Base-by-base conservation (phyloP, 2,113 vertebrate genomes). In the Microtus richardsoni region DNA sequence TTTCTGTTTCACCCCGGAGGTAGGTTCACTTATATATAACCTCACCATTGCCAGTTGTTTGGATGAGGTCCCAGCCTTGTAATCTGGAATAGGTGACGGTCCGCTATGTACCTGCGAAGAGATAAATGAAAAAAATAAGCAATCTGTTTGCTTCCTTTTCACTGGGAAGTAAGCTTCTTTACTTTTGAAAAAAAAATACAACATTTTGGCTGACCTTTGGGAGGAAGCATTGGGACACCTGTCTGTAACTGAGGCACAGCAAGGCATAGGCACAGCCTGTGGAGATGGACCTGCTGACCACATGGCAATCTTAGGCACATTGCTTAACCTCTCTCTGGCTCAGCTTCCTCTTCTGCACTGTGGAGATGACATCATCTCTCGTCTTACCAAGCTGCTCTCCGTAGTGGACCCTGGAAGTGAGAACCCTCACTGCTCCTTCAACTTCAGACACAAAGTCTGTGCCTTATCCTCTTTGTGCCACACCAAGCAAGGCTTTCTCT, bases 211-310 rank as follows among this genome's bases (percentile, higher is more conserved):
- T 24, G 28, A n/a, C 58, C n/a, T 74, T 88, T 11, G 47, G 28
- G 73, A 75, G 39, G 74, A 17, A 4, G 21, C 14, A 28, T 11
- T 26, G 24, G 68, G 54, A 7, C 1, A 1, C 3, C 2, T 0
- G 47, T 3, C 16, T 7, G 5, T 19, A 8, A 6, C 24, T 0
- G 36, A 7, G 4, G 47, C 36, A 1, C 3, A 30, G 30, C 5
- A 0, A 6, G 11, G 26, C 19, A 7, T 26, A 39, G 4, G 5
- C 1, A 0, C 7, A 14, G 30, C 22, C 14, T 24, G 3, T 6
- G 22, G 47, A n/a, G 19, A 28, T 7, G 49, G 26, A 14, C 13
- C 0, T 0, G 52, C 44, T 41, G 75, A 14, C 4, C 7, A 68
- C 36, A 0, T 36, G 1, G 21, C 44, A 47, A 52, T 22, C 36